Base-by-base conservation (phyloP, 1,140 invertebrate species). In the Berghia stephanieae region DNA sequence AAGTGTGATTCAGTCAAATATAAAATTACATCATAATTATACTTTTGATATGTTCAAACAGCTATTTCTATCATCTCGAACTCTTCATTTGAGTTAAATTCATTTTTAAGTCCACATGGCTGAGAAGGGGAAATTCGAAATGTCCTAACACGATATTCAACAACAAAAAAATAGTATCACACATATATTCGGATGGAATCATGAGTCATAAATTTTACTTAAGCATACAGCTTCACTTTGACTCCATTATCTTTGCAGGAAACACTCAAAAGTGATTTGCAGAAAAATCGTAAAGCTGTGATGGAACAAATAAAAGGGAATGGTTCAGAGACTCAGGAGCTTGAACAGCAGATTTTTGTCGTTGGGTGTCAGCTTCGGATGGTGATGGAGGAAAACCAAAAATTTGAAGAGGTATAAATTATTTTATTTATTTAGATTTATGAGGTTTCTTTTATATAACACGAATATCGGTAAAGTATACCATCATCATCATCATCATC, bases 221-320 rank as follows among this genome's bases (percentile, higher is more conserved):
- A n/a, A n/a, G n/a, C n/a, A n/a, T n/a, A n/a, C n/a, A n/a, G 13
- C 34, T 13, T 71, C 13, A 43, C n/a, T 43, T 71, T 71, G 16
- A 43, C 24, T 43, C 6, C 27, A 18, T 46, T 49, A 38, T 36
- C 38, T 3, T 71, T 27, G 10, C 46, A 88, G 86, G 84, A 78
- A 34, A 78, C 95, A 82, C 84, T 96, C 3, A 92, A 94, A 78
- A 90, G 89, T 67, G 93, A 94, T 82, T 90, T 94, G 16, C 93
- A 93, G 78, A 84, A 89, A 0, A 94, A 95, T 81, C 90, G 92
- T 27, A 91, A 91, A 3, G 91, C 92, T 57, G 85, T 91, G 1
- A 88, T 91, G 43, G 90, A 92, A 42, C 91, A 91, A 66, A 82
- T 92, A 2, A 93, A 93, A 79, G 91, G 92, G 74, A 83, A 87